phyloP scores from a whole-genome alignment of 2,113 vertebrate genomes.

The Meriones unguiculatus region DNA sequence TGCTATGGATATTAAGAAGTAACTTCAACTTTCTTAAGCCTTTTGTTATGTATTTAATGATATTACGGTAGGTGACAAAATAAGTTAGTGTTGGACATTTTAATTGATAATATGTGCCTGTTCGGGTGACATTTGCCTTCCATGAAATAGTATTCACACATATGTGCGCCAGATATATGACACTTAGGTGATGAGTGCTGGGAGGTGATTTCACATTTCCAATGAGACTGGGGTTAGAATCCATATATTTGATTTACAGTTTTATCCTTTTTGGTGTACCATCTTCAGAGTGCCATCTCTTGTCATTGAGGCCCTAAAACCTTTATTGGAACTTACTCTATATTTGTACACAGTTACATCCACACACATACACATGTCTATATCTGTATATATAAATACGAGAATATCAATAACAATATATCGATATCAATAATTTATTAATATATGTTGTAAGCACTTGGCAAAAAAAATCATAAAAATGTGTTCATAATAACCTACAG shows the following conservation, averaged over 20 bases:
- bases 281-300: background rate
- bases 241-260: background rate
- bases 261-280: background rate
- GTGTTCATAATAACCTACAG: background rate
- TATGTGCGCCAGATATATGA: background rate
- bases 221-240: background rate
- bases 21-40: background rate
- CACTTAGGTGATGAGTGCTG: background rate
- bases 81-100: background rate
- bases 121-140: background rate
- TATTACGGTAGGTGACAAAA: background rate
- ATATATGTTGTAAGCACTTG: background rate
- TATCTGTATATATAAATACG: background rate
- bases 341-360: background rate
- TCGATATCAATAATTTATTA: background rate
- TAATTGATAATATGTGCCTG: background rate
- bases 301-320: background rate
- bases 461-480: background rate
- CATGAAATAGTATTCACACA: background rate
- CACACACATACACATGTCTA: background rate
- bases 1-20: no score
- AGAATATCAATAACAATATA: background rate
- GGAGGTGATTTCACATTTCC: background rate
- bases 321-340: background rate
- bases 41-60: background rate